Evolutionary conservation across 2,113 vertebrate genomes (phyloP).

Genomic region (Pachypanchax playfairii): DNA sequence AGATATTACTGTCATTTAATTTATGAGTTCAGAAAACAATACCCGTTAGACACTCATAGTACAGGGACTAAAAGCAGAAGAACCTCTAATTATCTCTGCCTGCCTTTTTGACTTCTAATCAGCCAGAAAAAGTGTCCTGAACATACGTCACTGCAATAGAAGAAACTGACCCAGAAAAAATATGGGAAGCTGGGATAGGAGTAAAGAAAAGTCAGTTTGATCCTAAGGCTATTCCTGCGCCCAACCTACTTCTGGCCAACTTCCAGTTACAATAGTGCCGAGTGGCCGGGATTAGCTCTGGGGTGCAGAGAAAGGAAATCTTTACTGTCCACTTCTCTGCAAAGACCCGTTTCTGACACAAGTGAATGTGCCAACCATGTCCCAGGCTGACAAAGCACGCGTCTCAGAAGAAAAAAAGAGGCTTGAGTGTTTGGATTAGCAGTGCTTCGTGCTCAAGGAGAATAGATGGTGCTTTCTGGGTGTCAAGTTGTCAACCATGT

Average conservation of each 20-base stretch:
- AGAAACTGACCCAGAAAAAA: constrained; percentile 6
- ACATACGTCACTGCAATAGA: neutral
- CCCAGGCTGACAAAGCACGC: neutral
- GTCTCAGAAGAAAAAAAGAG: neutral
- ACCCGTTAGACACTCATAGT: neutral
- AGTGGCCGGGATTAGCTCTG: neutral
- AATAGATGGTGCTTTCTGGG: neutral
- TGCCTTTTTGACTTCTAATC: neutral
- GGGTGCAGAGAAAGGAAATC: neutral
- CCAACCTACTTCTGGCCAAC: neutral
- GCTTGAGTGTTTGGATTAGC: neutral
- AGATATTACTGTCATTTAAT: neutral
- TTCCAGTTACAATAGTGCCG: neutral
- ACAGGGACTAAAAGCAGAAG: neutral
- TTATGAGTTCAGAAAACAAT: no score
- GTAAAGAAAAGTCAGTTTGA: neutral
- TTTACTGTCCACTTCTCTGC: neutral
- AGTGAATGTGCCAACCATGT: no score
- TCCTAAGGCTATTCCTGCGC: neutral
- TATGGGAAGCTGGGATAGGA: neutral
- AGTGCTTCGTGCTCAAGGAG: neutral
- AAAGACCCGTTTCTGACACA: neutral
- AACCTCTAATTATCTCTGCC: neutral
- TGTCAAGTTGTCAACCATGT: neutral
- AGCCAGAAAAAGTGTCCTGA: neutral